Conservation (phyloP, 1,140 invertebrate genomes). For the Tribolium madens region DNA sequence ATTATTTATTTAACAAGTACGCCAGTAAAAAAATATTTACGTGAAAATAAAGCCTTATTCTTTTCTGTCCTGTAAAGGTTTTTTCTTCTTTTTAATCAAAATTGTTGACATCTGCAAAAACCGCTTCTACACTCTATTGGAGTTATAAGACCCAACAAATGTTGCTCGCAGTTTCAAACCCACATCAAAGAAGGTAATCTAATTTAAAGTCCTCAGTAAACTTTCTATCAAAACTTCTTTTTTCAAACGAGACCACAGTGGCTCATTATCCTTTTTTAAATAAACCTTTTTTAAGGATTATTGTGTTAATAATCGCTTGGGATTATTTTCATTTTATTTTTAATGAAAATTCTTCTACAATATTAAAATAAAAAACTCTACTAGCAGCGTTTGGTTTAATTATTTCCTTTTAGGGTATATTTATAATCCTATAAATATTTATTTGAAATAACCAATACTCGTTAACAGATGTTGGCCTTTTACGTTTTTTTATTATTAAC, state of each 20-base stretch:
- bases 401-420: neutral
- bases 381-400: neutral
- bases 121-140: neutral
- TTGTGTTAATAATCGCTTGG: neutral
- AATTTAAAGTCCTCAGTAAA: neutral
- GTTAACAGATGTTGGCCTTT: too few species aligned
- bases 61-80: neutral
- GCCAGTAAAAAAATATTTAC: neutral
- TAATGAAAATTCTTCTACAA: neutral
- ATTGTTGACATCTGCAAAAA: neutral
- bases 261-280: neutral
- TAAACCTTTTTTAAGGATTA: neutral
- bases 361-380: neutral
- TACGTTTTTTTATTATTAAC: too few species aligned
- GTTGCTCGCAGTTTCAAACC: neutral
- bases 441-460: too few species aligned
- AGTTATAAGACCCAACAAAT: neutral
- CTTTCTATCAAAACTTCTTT: neutral
- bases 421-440: too few species aligned
- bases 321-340: neutral
- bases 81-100: neutral
- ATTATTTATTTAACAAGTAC: too few species aligned
- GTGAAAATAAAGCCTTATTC: neutral
- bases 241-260: neutral
- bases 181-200: neutral